Base-by-base conservation (phyloP, 2,113 vertebrate species). In the Ivindomyrus marchei region DNA sequence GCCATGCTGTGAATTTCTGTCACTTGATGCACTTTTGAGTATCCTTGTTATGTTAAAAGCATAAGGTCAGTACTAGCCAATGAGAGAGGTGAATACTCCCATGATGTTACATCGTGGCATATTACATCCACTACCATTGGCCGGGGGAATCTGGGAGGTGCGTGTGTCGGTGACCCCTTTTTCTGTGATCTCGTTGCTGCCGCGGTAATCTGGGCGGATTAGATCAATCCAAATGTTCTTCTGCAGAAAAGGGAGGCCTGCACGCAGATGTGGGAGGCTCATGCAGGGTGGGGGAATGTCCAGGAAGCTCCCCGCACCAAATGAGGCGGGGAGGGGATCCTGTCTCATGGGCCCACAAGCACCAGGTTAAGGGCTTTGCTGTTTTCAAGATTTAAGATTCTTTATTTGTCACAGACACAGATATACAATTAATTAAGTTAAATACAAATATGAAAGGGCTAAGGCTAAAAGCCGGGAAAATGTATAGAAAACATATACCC, bases 151-250 rank as follows among this genome's bases (percentile, higher is more conserved):
- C 50, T 87, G 19, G 49, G 53, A 47, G 91, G 1, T 45, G 86
- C 92, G 90, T 31, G 90, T 93, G 91, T 90, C 92, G 45, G 4
- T 96, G 94, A 96, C 95, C 95, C 95, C 95, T 94, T 95, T 89
- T 80, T 89, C 95, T 94, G 91, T 93, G 92, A 93, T 95, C 92
- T 94, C 92, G 90, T 92, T 93, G 93, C 94, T 95, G 94, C 93
- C 93, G 45, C 93, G 92, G 92, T 95, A 95, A 96, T 95, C 93
- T 96, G 96, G 96, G 92, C 96, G 94, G 95, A 95, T 97, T 96
- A 96, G 91, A 89, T 95, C 94, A 96, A 96, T 95, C 94, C 94
- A 95, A 96, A 96, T 96, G 94, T 95, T 90, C 31, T 36, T 39
- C 31, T 80, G 74, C 62, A 39, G 53, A 80, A 80, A 77, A 42